Evolutionary conservation across 2,888 invertebrate genomes (phyloP), one percentile per base, ranked within the genome.

Genomic region (Allophyes oxyacanthae): DNA sequence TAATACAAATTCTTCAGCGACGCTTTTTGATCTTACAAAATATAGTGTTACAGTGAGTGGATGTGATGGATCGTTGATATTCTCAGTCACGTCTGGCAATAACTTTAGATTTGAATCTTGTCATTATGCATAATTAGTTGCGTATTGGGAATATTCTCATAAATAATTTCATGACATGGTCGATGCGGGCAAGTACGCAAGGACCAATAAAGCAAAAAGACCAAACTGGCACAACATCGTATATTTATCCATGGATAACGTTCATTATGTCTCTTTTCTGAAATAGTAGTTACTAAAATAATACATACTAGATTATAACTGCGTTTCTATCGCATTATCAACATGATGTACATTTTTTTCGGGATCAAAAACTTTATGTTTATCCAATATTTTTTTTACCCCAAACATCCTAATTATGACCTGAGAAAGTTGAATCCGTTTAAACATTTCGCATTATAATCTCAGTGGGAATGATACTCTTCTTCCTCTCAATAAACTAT

Each of bases 11-110:
- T 51, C 25, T 28, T 65, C 11, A 44, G 4, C 34, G 25, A 55
- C 14, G 44, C 10, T 52, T 57, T 51, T 57, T 40, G 13, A 25
- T 51, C 15, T 41, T 42, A 14, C 15, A 42, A 53, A n/a, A 36
- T 48, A 28, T 42, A 28, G 8, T 9, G n/a, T n/a, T n/a, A 2
- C 51, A 51, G 41, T 5, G 38, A 10, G 37, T 44, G 8, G 41
- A 30, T 55, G 20, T 37, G 32, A 43, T 53, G 11, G 15, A 36
- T 28, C 28, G 3, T 4, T 25, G 10, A 44, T 43, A 63, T 61
- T 65, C 62, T 26, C 32, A 61, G 53, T 34, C 71, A 59, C 53
- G 58, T 34, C 38, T 20, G 2, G 44, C 34, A 43, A 66, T 56
- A 59, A 64, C 41, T 50, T 55, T 6, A 32, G 11, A 34, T 42